Base-by-base conservation (phyloP, 2,113 vertebrate species). In the Emberiza fucata region DNA sequence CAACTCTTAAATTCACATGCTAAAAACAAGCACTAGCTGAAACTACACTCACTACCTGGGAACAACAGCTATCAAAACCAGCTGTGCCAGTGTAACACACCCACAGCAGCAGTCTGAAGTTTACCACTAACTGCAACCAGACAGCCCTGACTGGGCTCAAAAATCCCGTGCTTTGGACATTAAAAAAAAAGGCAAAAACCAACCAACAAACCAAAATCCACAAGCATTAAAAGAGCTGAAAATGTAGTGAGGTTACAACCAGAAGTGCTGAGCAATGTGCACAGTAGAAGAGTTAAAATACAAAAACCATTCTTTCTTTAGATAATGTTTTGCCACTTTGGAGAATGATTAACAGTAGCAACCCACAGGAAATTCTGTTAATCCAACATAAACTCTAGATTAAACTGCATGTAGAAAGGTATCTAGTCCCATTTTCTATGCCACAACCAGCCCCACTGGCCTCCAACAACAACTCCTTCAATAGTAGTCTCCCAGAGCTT, bases 271-370 rank as follows among this genome's bases (percentile, higher is more conserved):
- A 33, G 29, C 59, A 79, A 73, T 6, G 6, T 14, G 11, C 40
- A 59, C 17, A 8, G 31, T 33, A 33, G 15, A 76, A 68, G 20
- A 72, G 94, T 76, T 64, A 81, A 78, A 90, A 94, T 11, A 87
- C 19, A 85, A 87, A 90, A 87, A 4, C 0, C 5, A 23, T 15
- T 14, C 8, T 57, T 86, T 79, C 57, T 76, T 85, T 66, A 70
- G 66, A 42, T 60, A 81, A 59, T 76, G 56, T 88, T 96, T 91
- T 92, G 65, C 69, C 50, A 64, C 71, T 68, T 35, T 29, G 25
- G 76, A 86, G 44, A 95, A 95, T 80, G 15, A 88, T 94, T 90
- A 93, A 73, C 81, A 63, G 63, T 2, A 92, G 76, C 50, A 78
- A 15, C 14, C 39, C 4, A 1, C 31, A 66, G 83, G 61, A 57